These are phyloP conservation scores for Boulengeromyrus knoepffleri DNA, from an alignment of 2,113 vertebrate species.

Conservation along the genomic window DNA sequence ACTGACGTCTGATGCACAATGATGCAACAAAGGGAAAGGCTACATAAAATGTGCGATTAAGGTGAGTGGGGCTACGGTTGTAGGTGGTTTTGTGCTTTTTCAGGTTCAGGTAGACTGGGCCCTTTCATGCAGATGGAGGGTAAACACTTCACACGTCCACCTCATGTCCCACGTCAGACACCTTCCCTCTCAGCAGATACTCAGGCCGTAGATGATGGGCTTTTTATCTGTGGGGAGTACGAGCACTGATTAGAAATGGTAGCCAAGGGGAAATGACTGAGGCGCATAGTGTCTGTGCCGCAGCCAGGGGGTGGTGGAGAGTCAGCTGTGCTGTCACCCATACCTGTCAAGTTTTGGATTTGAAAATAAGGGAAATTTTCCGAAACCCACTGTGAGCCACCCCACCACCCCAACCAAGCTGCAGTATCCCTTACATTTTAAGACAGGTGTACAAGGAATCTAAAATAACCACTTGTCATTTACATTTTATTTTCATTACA, in stretches of 20 bases:
- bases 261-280: constrained; percentile 33
- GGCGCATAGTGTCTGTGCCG: constrained; percentile 27
- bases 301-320: constrained; percentile 12
- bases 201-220: constrained; percentile 40
- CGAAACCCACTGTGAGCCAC: too few relatives aligned
- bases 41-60: background rate
- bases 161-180: background rate
- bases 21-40: background rate
- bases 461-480: too few relatives aligned
- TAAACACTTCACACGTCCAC: background rate
- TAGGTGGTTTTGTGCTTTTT: background rate
- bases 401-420: too few relatives aligned
- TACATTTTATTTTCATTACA: too few relatives aligned
- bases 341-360: too few relatives aligned
- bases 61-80: background rate
- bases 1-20: background rate
- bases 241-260: constrained; percentile 44
- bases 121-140: background rate
- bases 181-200: constrained; percentile 30
- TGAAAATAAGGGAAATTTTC: too few relatives aligned
- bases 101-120: background rate
- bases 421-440: too few relatives aligned
- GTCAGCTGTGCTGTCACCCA: constrained; percentile 26
- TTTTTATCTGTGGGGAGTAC: constrained; percentile 44
- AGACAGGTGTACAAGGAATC: too few relatives aligned